phyloP scores from a whole-genome alignment of 2,113 vertebrate genomes.

The Nycticryphes semicollaris region DNA sequence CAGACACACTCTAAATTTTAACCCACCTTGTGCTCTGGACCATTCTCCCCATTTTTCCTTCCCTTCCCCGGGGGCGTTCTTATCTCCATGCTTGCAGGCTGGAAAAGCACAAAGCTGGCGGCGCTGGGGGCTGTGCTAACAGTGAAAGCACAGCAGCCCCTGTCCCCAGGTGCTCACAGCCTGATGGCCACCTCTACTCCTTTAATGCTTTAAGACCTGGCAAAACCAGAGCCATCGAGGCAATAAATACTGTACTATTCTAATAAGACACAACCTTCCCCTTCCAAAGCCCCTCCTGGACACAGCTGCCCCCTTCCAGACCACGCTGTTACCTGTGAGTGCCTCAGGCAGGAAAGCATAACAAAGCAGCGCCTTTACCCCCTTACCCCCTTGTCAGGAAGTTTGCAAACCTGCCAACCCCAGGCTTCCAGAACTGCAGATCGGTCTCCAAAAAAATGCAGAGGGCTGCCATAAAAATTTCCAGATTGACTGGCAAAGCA shows the following conservation, averaged over 20 bases:
- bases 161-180: neutral
- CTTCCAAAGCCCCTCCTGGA: neutral
- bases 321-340: neutral
- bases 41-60: accelerated
- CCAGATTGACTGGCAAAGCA: slow-evolving; percentile 25
- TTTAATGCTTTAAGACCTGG: neutral
- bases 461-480: neutral
- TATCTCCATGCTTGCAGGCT: neutral
- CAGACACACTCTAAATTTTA: neutral
- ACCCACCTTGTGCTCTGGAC: neutral
- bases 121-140: neutral
- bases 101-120: neutral
- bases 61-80: neutral
- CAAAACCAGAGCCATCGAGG: neutral
- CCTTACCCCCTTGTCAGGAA: accelerated
- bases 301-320: neutral
- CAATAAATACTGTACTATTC: neutral
- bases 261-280: neutral
- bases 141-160: neutral
- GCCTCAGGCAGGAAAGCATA: neutral
- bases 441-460: neutral
- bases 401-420: neutral
- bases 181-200: neutral
- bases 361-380: neutral
- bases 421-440: neutral